These are phyloP conservation scores for Conger conger DNA, from an alignment of 2,113 vertebrate species.

Conservation along the genomic window DNA sequence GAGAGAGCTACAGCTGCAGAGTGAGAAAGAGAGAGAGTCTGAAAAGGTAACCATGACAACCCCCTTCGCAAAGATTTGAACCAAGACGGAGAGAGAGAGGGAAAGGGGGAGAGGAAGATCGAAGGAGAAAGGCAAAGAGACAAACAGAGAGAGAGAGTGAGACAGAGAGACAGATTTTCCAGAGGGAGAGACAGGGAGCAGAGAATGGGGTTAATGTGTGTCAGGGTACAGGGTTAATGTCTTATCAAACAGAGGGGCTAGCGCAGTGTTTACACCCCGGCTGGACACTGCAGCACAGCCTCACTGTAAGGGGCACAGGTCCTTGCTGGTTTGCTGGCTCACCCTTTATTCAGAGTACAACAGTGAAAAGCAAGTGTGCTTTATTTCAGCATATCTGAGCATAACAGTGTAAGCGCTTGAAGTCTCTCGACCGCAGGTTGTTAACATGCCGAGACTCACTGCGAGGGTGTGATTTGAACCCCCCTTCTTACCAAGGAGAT, in stretches of 20 bases:
- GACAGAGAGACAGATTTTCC: constrained; percentile 33
- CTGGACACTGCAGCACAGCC: constrained; percentile 38
- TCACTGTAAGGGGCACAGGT: not conserved
- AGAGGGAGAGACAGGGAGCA: constrained; percentile 23
- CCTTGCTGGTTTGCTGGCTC: not conserved
- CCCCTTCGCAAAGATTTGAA: constrained; percentile 67
- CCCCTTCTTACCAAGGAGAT: not conserved
- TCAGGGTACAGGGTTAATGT: constrained; percentile 62
- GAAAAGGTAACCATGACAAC: constrained; percentile 75
- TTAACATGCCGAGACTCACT: not conserved
- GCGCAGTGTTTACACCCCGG: constrained; percentile 45
- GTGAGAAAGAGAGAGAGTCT: constrained; percentile 39
- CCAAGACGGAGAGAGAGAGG: constrained; percentile 49
- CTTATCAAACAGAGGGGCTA: constrained; percentile 59
- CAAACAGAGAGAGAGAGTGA: constrained; percentile 43
- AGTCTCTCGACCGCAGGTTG: not conserved
- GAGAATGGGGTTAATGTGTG: constrained; percentile 65
- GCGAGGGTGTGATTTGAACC: not conserved
- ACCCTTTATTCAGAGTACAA: not conserved
- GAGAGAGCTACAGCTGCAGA: constrained; percentile 24
- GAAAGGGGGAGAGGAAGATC: constrained; percentile 35
- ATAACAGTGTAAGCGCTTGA: not conserved
- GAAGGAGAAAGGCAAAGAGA: constrained; percentile 43
- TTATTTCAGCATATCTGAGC: not conserved
- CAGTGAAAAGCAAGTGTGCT: not conserved